Base-by-base conservation (phyloP, 2,113 vertebrate species). In the Uria aalge region DNA sequence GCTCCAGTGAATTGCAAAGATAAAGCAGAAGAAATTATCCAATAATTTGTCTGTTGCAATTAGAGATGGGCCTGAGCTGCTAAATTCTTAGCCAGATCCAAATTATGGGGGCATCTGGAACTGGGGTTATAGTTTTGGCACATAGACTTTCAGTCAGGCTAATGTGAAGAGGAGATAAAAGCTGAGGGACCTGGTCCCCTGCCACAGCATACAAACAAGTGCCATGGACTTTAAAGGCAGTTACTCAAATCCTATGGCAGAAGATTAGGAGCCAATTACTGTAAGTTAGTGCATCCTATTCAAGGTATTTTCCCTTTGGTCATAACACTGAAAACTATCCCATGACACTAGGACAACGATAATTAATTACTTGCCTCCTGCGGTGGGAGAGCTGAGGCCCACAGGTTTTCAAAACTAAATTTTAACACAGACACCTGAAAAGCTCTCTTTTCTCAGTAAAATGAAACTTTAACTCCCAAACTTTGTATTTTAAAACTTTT, bases 11-110 rank as follows among this genome's bases (percentile, higher is more conserved):
- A 97, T 98, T 98, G 97, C 84, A 96, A 98, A 97, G 98, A 98
- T 98, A 98, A 98, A 98, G 92, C 94, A 97, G 96, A 97, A 97
- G 97, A 98, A 98, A 98, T 98, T 97, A 98, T 98, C 97, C 95
- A 98, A 98, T 97, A 98, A 98, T 98, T 96, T 94, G 95, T 98
- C 97, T 95, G 43, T 92, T 97, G 95, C 95, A 98, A 97, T 96
- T 98, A 97, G 92, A 96, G 86, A 93, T 96, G 93, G 91, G 90
- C 53, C 50, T 14, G 47, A 96, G 72, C 43, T 94, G 72, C 88
- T 80, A 79, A 74, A 81, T 80, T 96, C 62, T 93, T 95, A 94
- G 82, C 75, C 78, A 94, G 89, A 93, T 92, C 34, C 81, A 96
- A 96, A 96, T 74, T 85, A 90, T 40, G 48, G 92, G 57, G 92